These are phyloP conservation scores for Listronotus bonariensis DNA, from an alignment of 1,140 invertebrate species.

Conservation along the genomic window DNA sequence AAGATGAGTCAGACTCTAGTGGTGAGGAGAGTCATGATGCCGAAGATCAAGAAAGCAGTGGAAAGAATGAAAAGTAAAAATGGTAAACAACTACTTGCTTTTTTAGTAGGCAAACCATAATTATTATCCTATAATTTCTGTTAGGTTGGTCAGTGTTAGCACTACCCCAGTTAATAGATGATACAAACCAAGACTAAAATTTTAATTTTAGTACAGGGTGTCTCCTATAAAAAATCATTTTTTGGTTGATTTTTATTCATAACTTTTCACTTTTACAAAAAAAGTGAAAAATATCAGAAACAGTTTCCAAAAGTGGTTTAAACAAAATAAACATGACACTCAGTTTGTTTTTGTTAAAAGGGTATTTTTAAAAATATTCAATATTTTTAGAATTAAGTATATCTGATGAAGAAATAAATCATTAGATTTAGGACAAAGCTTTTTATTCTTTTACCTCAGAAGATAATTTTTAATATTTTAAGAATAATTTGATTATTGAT, in stretches of 20 bases:
- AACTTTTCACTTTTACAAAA: background rate
- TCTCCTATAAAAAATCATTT: background rate
- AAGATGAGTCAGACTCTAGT: conserved; percentile 15
- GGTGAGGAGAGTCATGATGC: conserved; percentile 15
- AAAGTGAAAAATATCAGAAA: no score
- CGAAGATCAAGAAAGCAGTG: conserved; percentile 17
- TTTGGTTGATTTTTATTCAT: background rate
- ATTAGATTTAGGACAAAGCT: no score
- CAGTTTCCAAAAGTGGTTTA: no score
- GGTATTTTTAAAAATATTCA: no score
- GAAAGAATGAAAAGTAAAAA: conserved; percentile 19
- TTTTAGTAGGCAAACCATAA: background rate
- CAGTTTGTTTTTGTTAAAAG: no score
- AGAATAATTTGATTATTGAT: no score
- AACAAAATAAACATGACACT: no score
- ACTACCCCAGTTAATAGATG: background rate
- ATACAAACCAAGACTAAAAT: conserved; percentile 4
- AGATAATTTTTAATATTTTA: no score
- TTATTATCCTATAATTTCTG: background rate
- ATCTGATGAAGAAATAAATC: no score
- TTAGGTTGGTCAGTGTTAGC: background rate
- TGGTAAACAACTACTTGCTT: background rate
- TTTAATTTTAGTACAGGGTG: conserved; percentile 5
- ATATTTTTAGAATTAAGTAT: no score
- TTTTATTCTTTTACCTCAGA: no score